These are phyloP conservation scores for Trissonchulus latispiculum DNA, from an alignment of 2,888 invertebrate species.

Conservation along the genomic window DNA sequence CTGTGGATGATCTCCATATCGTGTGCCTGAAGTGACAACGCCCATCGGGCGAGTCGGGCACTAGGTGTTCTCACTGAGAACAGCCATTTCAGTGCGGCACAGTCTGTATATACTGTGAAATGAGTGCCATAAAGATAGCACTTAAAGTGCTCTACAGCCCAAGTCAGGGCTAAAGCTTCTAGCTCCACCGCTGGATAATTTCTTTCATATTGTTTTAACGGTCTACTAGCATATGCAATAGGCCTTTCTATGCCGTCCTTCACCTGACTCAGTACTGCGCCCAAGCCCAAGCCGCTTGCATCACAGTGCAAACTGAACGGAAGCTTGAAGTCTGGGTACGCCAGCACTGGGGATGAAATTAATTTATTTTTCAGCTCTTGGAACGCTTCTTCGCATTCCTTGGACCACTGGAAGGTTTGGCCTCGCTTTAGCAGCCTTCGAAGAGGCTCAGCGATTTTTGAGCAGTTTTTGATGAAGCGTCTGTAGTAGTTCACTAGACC, in stretches of 20 bases:
- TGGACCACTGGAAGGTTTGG: not conserved
- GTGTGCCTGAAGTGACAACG: not conserved
- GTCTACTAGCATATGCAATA: not conserved
- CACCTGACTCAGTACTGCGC: not conserved
- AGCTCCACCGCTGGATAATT: not conserved
- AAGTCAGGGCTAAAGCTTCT: not conserved
- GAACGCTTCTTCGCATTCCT: constrained; percentile 2
- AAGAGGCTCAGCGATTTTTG: not conserved
- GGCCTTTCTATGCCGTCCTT: not conserved
- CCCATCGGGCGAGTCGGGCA: not conserved
- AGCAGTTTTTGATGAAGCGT: not conserved
- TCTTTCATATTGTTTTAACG: not conserved
- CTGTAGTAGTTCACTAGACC: not conserved
- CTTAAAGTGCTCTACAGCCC: not conserved
- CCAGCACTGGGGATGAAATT: not conserved
- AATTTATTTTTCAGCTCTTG: not conserved
- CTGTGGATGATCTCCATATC: not conserved
- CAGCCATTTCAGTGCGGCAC: not conserved
- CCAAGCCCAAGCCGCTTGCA: not conserved
- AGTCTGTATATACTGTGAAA: not conserved
- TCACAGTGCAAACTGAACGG: not conserved
- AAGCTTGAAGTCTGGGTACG: not conserved
- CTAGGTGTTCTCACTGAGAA: not conserved
- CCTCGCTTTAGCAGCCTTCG: not conserved
- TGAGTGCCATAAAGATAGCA: not conserved